Conservation (phyloP, 2,113 vertebrate species). For the Hymenochirus boettgeri region DNA sequence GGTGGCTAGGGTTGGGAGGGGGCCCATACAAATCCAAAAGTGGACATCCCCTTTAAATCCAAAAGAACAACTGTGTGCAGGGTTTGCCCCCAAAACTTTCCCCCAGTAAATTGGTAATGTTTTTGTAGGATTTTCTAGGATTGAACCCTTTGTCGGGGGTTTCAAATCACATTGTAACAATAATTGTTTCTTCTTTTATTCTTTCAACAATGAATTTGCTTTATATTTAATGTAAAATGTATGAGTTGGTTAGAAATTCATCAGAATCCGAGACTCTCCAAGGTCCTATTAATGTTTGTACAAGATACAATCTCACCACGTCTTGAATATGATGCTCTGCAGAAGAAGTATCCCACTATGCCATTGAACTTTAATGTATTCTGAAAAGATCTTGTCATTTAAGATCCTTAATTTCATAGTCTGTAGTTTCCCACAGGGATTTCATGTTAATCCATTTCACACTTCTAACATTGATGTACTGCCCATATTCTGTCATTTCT, state of each 20-base stretch:
- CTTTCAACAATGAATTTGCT: no score
- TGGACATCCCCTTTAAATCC: no score
- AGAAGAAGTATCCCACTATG: conserved; percentile 57
- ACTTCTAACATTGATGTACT: conserved; percentile 70
- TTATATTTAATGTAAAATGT: background rate
- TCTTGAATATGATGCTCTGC: conserved; percentile 29
- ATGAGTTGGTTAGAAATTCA: conserved; percentile 5
- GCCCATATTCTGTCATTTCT: conserved; percentile 62
- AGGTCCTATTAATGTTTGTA: conserved; percentile 11
- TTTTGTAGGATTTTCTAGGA: no score
- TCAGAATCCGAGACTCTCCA: background rate
- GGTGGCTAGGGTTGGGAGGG: no score
- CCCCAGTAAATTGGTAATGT: no score
- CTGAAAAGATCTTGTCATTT: conserved; percentile 72
- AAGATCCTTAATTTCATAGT: conserved; percentile 69
- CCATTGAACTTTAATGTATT: conserved; percentile 60
- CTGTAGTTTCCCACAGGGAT: conserved; percentile 66
- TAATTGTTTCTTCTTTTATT: no score
- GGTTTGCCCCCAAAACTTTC: no score
- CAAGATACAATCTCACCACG: conserved; percentile 27
- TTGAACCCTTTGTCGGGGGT: no score
- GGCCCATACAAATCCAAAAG: no score
- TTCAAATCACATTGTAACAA: no score
- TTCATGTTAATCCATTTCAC: conserved; percentile 75
- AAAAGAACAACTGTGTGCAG: no score